Percentiles rank a stretch among this genome's conserved stretches.
These are phyloP conservation scores for Urocyon cinereoargenteus DNA, from an alignment of 2,797 vertebrate species.

Conservation along the genomic window DNA sequence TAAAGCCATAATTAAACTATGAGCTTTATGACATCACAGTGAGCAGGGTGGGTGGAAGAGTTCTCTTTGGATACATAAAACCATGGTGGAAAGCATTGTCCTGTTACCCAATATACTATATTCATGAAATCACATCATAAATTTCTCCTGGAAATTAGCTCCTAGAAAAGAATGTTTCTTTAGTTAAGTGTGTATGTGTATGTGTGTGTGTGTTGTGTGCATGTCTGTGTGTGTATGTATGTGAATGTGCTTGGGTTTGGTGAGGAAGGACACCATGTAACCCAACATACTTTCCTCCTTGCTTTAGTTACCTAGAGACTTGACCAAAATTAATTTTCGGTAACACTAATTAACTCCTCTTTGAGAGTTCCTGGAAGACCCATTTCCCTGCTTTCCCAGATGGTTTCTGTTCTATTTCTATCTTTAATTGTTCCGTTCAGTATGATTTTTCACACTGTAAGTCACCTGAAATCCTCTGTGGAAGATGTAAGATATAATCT, in stretches of 20 bases:
- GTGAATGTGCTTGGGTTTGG: background rate
- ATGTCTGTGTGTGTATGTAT: background rate
- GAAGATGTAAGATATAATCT: background rate
- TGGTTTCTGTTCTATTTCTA: slow-evolving; percentile 17
- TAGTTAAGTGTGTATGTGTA: background rate
- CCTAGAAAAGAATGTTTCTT: background rate
- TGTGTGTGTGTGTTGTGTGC: background rate
- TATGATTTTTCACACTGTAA: background rate
- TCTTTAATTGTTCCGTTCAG: background rate
- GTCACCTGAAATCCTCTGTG: background rate
- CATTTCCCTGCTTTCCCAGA: slow-evolving; percentile 35
- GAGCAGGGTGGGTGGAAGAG: background rate
- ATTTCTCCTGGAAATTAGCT: slow-evolving; percentile 50
- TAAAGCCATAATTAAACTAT: background rate
- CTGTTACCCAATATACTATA: background rate
- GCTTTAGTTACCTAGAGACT: slow-evolving; percentile 53
- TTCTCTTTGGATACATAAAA: background rate
- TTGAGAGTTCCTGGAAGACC: slow-evolving; percentile 65
- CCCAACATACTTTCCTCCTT: background rate
- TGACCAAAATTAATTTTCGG: slow-evolving; percentile 44
- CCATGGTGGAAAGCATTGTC: background rate
- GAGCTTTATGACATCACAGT: background rate
- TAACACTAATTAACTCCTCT: slow-evolving; percentile 62
- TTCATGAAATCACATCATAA: background rate
- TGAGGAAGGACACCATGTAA: background rate